A percentile compares a stretch with the other conserved stretches of the same genome.
Evolutionary conservation across 2,888 invertebrate genomes (phyloP).

Genomic region (Lissonota sp.): DNA sequence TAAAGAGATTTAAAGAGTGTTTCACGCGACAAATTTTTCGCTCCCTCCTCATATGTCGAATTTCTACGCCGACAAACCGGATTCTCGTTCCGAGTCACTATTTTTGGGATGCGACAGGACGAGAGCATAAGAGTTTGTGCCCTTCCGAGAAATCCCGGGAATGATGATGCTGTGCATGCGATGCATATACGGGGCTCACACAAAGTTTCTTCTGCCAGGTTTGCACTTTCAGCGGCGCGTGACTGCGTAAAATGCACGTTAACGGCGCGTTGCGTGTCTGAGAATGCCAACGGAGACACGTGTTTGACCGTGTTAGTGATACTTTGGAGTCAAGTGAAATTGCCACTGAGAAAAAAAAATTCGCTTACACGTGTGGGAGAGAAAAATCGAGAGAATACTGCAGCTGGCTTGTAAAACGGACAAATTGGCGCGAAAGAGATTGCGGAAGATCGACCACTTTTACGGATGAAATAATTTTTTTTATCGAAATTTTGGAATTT

Average conservation of each 20-base stretch:
- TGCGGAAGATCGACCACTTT: not conserved
- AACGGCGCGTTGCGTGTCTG: conserved; percentile 72
- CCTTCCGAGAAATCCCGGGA: conserved; percentile 57
- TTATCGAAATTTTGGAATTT: not conserved
- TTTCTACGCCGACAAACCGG: conserved; percentile 14
- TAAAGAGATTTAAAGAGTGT: conserved; percentile 1
- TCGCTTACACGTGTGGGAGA: conserved; percentile 30
- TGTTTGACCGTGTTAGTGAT: conserved; percentile 30
- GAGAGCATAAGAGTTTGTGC: conserved; percentile 42
- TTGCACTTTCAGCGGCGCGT: conserved; percentile 75
- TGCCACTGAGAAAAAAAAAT: not conserved
- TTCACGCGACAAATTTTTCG: conserved; percentile 43
- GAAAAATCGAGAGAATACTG: not conserved
- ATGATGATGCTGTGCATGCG: conserved; percentile 24
- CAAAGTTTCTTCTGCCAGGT: conserved; percentile 48
- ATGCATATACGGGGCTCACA: not conserved
- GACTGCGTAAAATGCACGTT: conserved; percentile 78
- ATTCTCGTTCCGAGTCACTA: conserved; percentile 53
- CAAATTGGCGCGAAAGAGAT: conserved; percentile 26
- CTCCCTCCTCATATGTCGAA: conserved; percentile 27
- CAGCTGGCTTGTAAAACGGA: conserved; percentile 50
- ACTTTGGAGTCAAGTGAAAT: not conserved
- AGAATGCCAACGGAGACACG: conserved; percentile 63
- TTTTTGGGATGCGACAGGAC: conserved; percentile 49
- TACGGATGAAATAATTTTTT: conserved; percentile 31